A percentile compares a stretch with the other conserved stretches of the same genome.
Evolutionary conservation across 2,113 vertebrate genomes (phyloP).

Genomic region (Anhinga anhinga): DNA sequence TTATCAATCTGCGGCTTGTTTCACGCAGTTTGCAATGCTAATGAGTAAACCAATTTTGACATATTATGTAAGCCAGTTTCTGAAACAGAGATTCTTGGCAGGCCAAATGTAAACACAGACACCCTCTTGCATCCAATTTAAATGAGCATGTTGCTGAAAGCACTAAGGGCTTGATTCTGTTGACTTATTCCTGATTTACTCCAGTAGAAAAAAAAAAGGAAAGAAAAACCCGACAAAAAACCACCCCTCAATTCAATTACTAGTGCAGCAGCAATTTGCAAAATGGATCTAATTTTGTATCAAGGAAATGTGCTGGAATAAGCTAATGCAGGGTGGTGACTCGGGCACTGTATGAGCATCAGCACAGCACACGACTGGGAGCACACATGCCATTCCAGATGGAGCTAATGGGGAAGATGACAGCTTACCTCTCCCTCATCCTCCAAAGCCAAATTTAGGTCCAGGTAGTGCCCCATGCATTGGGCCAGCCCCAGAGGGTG

Average conservation of each 20-base stretch:
- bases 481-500: background rate
- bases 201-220: background rate
- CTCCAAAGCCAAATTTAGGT: background rate
- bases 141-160: conserved; percentile 62
- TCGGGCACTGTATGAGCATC: background rate
- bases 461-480: background rate
- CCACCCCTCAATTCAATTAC: background rate
- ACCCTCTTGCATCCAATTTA: conserved; percentile 63
- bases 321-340: conserved; percentile 28
- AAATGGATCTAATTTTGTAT: conserved; percentile 28
- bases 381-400: background rate
- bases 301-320: background rate
- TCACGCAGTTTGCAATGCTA: conserved; percentile 67
- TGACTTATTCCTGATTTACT: conserved; percentile 55
- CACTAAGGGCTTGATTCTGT: conserved; percentile 47
- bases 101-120: conserved; percentile 70
- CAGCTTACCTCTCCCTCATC: background rate
- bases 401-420: background rate
- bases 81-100: conserved; percentile 70
- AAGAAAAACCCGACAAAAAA: background rate
- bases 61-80: conserved; percentile 69
- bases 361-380: background rate
- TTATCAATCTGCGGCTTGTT: conserved; percentile 58
- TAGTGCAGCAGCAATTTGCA: conserved; percentile 8
- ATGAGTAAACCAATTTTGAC: conserved; percentile 68